Evolutionary conservation across 2,797 vertebrate genomes (phyloP), one percentile per base, ranked within the genome.

Genomic region (Cryptoprocta ferox): DNA sequence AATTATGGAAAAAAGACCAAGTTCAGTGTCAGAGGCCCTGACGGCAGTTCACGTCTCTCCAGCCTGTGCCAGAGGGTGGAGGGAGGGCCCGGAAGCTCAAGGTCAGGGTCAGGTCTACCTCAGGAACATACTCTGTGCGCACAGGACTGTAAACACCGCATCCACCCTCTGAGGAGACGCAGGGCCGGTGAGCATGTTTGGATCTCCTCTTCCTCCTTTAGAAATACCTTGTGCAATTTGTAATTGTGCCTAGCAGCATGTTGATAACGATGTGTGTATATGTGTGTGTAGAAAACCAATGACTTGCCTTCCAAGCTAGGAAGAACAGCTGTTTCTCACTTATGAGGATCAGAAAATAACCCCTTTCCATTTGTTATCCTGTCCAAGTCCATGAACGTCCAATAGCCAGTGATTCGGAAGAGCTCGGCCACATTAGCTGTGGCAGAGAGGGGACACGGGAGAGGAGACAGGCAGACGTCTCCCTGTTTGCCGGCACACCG

Each of bases 251-350:
- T 59, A 24, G 32, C 32, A 59, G 50, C 28, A 56, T 37, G 35
- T 16, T 83, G 71, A 48, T 42, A 93, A 87, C 35, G 9, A 0
- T 19, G 30, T 82, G 63, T 26, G 30, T 14, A 21, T 50, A 5
- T n/a, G 9, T 63, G 80, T 75, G n/a, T 45, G 42, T 5, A 42
- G 53, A 53, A 97, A 97, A 95, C 91, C 97, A 97, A 97, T 76
- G 93, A 63, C 68, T 82, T 53, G 37, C 56, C 30, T 96, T 79
- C 24, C 39, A 21, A 53, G 86, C 96, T 95, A 89, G 89, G 65
- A 78, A 93, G 80, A 97, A 88, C 91, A 98, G 97, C 96, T 97
- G 86, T 68, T 88, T 70, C 92, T 96, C 76, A 75, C 83, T 63
- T 73, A 35, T 3, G 71, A 2, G 0, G 65, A 95, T 88, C 75